Conservation (phyloP, 2,797 vertebrate species). For the Taeniopygia guttata region DNA sequence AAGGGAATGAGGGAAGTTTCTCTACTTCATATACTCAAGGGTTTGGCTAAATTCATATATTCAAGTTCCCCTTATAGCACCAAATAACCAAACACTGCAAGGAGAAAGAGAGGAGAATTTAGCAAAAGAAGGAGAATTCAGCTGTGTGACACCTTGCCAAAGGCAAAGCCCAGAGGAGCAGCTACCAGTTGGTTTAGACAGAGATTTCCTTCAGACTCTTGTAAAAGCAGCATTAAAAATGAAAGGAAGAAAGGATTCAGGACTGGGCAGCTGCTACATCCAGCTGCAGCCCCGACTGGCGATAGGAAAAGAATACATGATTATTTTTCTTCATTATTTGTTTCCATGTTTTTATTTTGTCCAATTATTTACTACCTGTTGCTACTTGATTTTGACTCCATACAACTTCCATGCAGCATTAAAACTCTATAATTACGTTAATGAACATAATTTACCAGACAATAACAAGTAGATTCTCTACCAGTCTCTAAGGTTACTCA, state of each 20-base stretch:
- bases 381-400: not conserved
- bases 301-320: not conserved
- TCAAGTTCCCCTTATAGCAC: not conserved
- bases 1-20: not conserved
- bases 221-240: conserved; percentile 25
- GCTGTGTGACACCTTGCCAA: not conserved
- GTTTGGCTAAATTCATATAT: not conserved
- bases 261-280: conserved; percentile 14
- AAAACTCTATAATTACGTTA: not conserved
- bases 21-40: not conserved
- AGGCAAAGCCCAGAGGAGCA: not conserved
- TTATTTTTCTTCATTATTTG: not conserved
- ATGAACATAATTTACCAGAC: not conserved
- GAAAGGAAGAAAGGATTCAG: not conserved
- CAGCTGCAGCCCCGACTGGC: not conserved
- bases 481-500: not conserved
- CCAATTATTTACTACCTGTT: not conserved
- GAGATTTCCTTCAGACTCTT: not conserved
- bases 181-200: not conserved
- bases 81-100: not conserved
- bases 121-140: not conserved
- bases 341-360: not conserved
- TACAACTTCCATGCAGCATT: not conserved
- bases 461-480: not conserved
- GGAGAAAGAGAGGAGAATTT: not conserved